Evolutionary conservation across 1,140 invertebrate genomes (phyloP).

Genomic region (Drosophila ananassae): DNA sequence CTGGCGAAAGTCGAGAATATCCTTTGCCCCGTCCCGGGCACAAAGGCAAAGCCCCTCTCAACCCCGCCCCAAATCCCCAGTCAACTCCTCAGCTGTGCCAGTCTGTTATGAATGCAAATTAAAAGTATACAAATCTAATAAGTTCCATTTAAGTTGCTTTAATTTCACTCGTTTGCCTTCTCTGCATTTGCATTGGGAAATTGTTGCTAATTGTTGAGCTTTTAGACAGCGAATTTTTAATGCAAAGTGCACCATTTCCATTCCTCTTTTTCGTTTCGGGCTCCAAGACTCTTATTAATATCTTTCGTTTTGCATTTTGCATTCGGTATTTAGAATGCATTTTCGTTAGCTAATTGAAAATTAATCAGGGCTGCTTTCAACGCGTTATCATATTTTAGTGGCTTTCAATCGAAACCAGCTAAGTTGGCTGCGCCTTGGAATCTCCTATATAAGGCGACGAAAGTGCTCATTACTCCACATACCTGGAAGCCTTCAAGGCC

Average conservation of each 20-base stretch:
- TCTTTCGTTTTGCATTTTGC: constrained; percentile 44
- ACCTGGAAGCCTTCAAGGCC: background rate
- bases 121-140: constrained; percentile 84
- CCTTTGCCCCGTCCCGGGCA: constrained; percentile 15
- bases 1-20: constrained; percentile 50
- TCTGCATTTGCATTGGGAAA: constrained; percentile 71
- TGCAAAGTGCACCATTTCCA: constrained; percentile 63
- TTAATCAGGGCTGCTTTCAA: constrained; percentile 41
- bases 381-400: constrained; percentile 14
- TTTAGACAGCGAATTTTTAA: constrained; percentile 78
- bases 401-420: background rate
- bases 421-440: background rate
- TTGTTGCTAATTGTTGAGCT: constrained; percentile 82
- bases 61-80: background rate
- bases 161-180: constrained; percentile 60
- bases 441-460: background rate
- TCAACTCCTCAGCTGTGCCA: constrained; percentile 11
- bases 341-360: constrained; percentile 25
- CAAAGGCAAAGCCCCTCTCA: constrained; percentile 3
- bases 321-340: constrained; percentile 30
- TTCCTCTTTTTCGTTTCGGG: background rate
- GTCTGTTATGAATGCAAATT: constrained; percentile 83
- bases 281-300: constrained; percentile 52
- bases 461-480: background rate
- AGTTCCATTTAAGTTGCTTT: constrained; percentile 82